Evolutionary conservation across 30 jellyfish, hydroid and myxozoan genomes (phyloP), one percentile per base, ranked within the genome.

Genomic region (Aurelia sp.): DNA sequence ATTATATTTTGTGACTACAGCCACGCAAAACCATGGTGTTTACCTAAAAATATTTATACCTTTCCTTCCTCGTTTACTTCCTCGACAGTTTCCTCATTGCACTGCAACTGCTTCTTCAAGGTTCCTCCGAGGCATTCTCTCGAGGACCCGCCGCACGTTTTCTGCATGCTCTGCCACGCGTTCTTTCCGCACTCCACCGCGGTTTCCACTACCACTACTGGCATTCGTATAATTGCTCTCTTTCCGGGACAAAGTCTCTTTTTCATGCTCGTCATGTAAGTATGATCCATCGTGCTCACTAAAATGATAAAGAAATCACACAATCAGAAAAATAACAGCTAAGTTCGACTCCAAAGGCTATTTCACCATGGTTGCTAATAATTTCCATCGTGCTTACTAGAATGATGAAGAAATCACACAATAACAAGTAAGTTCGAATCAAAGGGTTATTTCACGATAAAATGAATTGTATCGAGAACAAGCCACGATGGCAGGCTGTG

Each of bases 151-250:
- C 33, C 96, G 89, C 8, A 93, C 89, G 31, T 93, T 93, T 22
- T 93, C 96, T 2, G 97, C 97, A 70, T 93, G 98, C 70, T 93
- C 97, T 4, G 89, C 85, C 31, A 88, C 96, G 44, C 96, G 87
- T 40, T 78, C 85, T 50, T 67, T 88, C 24, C 96, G 82, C 44
- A 64, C 41, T 50, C 71, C 35, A 17, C 63, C 48, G 24, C 88
- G 60, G 64, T 68, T 77, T 17, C 76, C 93, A 63, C 88, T 84
- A 62, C 82, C 71, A 11, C 74, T 19, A 47, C 71, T 62, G 41
- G 21, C 41, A 69, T 41, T 71, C n/a, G 92, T 52, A 16, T 17
- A 18, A 35, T 40, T 57, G 80, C 74, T 82, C 80, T 53, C 86
- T 38, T 57, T 69, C 67, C 80, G 40, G 16, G 63, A 16, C n/a